These are phyloP conservation scores for Pachypeltis micranthus DNA, from an alignment of 1,140 invertebrate species.

Conservation along the genomic window DNA sequence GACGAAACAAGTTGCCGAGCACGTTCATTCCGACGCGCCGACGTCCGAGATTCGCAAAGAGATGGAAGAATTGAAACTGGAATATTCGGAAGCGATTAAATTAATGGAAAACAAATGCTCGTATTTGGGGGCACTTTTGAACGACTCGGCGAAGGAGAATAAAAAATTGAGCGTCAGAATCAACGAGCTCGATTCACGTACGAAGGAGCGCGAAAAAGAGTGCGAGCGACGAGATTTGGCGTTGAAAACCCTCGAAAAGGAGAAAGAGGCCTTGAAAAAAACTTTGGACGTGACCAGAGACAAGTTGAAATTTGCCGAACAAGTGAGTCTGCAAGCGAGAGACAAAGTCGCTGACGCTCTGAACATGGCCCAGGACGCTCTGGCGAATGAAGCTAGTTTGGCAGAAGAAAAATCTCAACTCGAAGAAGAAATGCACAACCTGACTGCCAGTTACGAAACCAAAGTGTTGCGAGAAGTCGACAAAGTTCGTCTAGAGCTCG, in stretches of 20 bases:
- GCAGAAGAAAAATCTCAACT: background rate
- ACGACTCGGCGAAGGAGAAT: background rate
- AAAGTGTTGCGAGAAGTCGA: background rate
- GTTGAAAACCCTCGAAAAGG: background rate
- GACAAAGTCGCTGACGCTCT: constrained; percentile 4
- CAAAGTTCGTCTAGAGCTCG: background rate
- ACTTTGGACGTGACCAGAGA: background rate
- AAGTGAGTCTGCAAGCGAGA: constrained; percentile 1
- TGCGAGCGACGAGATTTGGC: background rate
- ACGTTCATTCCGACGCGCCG: background rate
- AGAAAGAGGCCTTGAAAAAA: background rate
- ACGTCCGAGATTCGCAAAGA: background rate
- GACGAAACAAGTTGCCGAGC: background rate
- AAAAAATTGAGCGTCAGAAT: background rate
- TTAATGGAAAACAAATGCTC: background rate
- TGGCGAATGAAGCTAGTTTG: constrained; percentile 2
- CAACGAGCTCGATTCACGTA: background rate
- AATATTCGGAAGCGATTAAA: constrained; percentile 8
- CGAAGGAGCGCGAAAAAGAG: background rate
- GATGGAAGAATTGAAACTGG: background rate
- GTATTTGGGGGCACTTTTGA: background rate
- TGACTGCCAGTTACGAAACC: background rate
- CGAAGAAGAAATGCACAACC: background rate
- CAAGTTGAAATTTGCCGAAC: background rate
- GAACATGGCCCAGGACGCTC: constrained; percentile 1